Evolutionary conservation across 2,113 vertebrate species (phyloP).

Genomic region (Oryzias woworae): DNA sequence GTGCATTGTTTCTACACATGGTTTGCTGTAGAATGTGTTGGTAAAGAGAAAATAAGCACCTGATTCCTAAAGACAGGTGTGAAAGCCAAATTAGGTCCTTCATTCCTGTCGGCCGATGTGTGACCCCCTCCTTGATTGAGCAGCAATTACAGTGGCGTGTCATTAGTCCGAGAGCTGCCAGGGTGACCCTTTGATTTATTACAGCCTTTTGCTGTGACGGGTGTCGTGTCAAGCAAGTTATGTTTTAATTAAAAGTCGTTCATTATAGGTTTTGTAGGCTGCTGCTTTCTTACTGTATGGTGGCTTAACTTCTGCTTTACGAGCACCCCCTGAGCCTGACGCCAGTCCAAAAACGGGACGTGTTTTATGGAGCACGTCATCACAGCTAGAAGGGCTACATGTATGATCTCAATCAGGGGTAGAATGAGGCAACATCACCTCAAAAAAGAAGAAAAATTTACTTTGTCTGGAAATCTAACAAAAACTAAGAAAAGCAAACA

Average conservation of each 20-base stretch:
- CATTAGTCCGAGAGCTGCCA: conserved; percentile 55
- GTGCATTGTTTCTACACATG: conserved; percentile 31
- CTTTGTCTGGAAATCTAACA: too few species aligned
- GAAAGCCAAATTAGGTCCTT: conserved; percentile 59
- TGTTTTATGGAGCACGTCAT: too few species aligned
- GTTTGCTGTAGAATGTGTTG: conserved; percentile 45
- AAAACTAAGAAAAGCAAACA: too few species aligned
- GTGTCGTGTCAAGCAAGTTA: conserved; percentile 25
- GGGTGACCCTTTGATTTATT: conserved; percentile 71
- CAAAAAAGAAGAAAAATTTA: too few species aligned
- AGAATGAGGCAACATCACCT: too few species aligned
- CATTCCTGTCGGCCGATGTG: conserved; percentile 51
- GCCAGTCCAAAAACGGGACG: too few species aligned
- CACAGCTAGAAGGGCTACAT: too few species aligned
- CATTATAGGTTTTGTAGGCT: conserved; percentile 29
- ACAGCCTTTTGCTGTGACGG: conserved; percentile 45
- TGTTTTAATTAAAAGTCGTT: conserved; percentile 54
- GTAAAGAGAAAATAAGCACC: conserved; percentile 17
- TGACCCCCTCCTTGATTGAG: conserved; percentile 43
- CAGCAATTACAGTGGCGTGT: conserved; percentile 62
- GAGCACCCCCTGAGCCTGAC: too few species aligned
- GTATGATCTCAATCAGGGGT: too few species aligned
- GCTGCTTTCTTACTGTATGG: conserved; percentile 11
- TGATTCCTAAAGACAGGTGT: conserved; percentile 54
- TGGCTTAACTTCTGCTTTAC: not conserved